Percentiles rank a stretch among this genome's conserved stretches.
phyloP scores from a whole-genome alignment of 2,113 vertebrate genomes.

The Varanus salvator region DNA sequence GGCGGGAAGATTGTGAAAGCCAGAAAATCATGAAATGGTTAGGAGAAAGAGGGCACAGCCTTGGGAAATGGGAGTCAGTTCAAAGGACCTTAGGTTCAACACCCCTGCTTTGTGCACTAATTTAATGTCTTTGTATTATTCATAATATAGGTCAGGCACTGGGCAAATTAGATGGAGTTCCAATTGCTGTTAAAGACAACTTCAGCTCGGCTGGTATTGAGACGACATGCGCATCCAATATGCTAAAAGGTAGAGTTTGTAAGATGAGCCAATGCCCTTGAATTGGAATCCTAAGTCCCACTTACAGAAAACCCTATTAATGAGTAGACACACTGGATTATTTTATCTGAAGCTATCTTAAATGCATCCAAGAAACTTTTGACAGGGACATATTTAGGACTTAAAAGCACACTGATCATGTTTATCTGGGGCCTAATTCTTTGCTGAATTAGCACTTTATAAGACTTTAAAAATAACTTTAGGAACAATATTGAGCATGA shows the following conservation, averaged over 20 bases:
- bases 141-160: constrained; percentile 80
- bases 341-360: background rate
- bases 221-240: constrained; percentile 95
- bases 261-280: constrained; percentile 6
- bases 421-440: background rate
- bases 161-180: constrained; percentile 92
- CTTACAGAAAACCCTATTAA: background rate
- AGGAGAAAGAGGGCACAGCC: too few relatives aligned
- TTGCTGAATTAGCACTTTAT: background rate
- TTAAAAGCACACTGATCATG: background rate
- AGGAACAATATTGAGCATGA: background rate
- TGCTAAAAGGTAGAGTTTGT: constrained; percentile 85
- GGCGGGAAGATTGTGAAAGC: too few relatives aligned
- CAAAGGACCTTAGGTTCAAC: too few relatives aligned
- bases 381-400: background rate
- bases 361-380: background rate
- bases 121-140: constrained; percentile 29
- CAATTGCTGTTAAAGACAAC: constrained; percentile 95
- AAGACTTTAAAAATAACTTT: background rate
- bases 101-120: background rate
- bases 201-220: constrained; percentile 89
- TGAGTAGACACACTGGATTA: background rate
- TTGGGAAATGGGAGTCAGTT: too few relatives aligned
- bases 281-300: background rate
- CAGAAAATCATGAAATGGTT: too few relatives aligned